Evolutionary conservation across 2,113 vertebrate genomes (phyloP).

Genomic region (Pseudopipra pipra): DNA sequence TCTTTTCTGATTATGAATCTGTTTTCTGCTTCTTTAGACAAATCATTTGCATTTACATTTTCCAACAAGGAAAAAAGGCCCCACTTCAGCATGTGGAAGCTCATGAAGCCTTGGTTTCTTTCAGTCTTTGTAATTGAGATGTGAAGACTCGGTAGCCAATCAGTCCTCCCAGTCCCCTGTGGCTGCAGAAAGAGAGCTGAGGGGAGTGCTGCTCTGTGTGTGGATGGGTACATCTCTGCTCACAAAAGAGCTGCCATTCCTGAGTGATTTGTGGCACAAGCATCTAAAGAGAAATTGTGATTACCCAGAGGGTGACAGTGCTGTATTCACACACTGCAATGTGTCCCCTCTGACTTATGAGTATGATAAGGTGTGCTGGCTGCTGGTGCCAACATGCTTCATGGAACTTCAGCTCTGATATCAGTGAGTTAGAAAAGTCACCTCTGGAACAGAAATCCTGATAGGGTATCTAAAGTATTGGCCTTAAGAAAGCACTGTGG

Average conservation of each 20-base stretch:
- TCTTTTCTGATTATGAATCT: background rate
- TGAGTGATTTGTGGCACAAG: background rate
- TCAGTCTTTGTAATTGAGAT: background rate
- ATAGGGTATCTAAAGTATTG: fast-evolving
- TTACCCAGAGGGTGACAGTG: background rate
- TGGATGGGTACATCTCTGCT: background rate
- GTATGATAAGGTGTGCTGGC: background rate
- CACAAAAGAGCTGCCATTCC: conserved; percentile 7
- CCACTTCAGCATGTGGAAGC: background rate
- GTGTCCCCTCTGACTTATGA: background rate
- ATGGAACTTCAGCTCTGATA: background rate
- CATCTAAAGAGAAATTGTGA: background rate
- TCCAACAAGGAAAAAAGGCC: background rate
- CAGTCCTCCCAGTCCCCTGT: background rate
- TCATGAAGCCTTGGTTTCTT: background rate
- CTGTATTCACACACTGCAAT: background rate
- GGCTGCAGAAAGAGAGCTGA: background rate
- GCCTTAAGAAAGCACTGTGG: background rate
- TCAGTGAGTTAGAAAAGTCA: background rate
- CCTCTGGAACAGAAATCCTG: background rate
- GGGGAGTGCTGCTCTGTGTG: background rate
- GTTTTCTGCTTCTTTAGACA: background rate
- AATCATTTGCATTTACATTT: background rate
- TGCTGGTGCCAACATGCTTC: background rate
- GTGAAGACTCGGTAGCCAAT: background rate